Base-by-base conservation (phyloP, 2,113 vertebrate species). In the Syrrhaptes paradoxus region DNA sequence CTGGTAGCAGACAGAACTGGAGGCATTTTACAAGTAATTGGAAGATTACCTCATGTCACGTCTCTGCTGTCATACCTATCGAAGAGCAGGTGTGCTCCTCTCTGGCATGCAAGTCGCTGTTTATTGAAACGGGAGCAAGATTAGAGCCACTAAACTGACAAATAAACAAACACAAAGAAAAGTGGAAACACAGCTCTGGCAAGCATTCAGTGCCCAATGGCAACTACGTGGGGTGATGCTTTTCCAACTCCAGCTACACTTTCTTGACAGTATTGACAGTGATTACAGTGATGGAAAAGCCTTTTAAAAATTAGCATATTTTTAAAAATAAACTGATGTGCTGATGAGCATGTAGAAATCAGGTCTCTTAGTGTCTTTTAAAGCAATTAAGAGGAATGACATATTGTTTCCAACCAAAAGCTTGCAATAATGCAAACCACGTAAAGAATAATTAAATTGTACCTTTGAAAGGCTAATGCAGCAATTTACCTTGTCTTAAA, bases 401-500 rank as follows among this genome's bases (percentile, higher is more conserved):
- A 87, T 91, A 90, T 81, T 95, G 80, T 90, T 95, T 96, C 83
- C 20, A 14, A 92, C 67, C 54, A 87, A 97, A 95, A 93, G 28
- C 75, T 80, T 89, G 38, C 70, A 85, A 65, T 86, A 93, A 75
- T 80, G 67, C 80, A 89, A 97, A 87, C 49, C 90, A 57, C 26
- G 75, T 76, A 67, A 89, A 95, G 88, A 91, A 90, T 87, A 96
- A 97, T 96, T 96, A 88, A 96, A 93, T 36, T 65, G 63, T 68
- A 81, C 80, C 94, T 98, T 36, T 57, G 77, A 97, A 97, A 97
- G 94, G 91, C 95, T 95, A 93, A 90, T 86, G 51, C 48, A 93
- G 67, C 72, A 66, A 92, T 96, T 95, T 91, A 84, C 93, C 34
- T 82, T 95, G 62, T 90, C 52, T 84, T 91, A 81, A 89, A 95